phyloP scores from a whole-genome alignment of 2,113 vertebrate species.

The Centrocercus urophasianus region DNA sequence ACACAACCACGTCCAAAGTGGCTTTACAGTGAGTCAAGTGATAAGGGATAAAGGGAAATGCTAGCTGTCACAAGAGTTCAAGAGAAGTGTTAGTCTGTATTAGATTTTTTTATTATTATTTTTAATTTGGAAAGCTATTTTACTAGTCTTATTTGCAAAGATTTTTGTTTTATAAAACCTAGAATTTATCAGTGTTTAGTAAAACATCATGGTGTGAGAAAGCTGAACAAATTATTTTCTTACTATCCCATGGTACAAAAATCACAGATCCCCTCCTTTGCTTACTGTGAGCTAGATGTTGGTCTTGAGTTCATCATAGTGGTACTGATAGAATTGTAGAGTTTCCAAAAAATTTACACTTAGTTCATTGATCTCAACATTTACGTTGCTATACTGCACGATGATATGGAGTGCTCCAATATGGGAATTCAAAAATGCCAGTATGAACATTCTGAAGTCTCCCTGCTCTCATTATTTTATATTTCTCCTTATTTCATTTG shows the following conservation, averaged over 20 bases:
- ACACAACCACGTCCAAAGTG: background rate
- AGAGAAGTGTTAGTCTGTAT: background rate
- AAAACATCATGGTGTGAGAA: background rate
- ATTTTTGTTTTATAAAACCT: background rate
- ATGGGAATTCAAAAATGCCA: accelerated
- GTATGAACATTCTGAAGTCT: background rate
- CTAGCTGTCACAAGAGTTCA: background rate
- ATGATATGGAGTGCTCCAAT: background rate
- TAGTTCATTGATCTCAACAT: background rate
- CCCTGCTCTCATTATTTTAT: background rate
- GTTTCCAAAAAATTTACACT: background rate
- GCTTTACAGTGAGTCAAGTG: background rate
- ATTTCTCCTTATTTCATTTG: background rate
- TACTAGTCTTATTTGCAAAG: background rate
- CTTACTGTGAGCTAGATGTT: background rate
- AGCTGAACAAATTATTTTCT: background rate
- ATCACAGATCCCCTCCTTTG: background rate
- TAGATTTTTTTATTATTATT: background rate
- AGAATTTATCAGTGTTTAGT: background rate
- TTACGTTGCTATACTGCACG: background rate
- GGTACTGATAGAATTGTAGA: background rate
- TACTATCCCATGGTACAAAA: background rate
- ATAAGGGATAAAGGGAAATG: background rate
- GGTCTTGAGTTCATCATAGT: too few species aligned
- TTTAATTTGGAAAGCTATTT: background rate